Conservation (phyloP, 2,888 invertebrate species). For the Trichacis sp. region DNA sequence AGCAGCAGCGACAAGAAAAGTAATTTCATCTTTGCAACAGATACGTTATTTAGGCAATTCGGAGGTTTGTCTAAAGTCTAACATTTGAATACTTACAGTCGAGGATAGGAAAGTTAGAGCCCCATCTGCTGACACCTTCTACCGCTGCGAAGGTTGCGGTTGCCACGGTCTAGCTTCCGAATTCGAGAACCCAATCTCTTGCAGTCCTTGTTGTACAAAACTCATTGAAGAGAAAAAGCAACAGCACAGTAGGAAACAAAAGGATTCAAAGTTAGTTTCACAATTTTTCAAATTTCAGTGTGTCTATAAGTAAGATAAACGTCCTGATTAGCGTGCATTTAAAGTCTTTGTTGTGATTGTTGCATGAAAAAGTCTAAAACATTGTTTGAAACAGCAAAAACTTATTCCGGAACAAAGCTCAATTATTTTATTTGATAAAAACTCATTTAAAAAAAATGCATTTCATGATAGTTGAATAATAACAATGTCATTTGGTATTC, state of each 20-base stretch:
- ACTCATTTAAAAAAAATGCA: no score
- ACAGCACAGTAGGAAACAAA: conserved; percentile 57
- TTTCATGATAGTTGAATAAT: no score
- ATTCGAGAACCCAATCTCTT: conserved; percentile 83
- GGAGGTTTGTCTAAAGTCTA: neutral
- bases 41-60: neutral
- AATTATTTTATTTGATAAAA: no score
- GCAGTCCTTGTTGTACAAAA: conserved; percentile 78
- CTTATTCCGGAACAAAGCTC: no score
- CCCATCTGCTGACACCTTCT: conserved; percentile 78
- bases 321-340: no score
- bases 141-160: conserved; percentile 85
- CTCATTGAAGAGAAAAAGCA: conserved; percentile 66
- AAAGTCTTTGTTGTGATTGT: no score
- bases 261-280: conserved; percentile 51
- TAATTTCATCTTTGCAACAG: conserved; percentile 34
- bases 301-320: no score
- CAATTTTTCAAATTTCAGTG: no score
- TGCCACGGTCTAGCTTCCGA: conserved; percentile 87
- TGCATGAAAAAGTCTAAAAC: no score
- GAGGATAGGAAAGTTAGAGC: conserved; percentile 66
- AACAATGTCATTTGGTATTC: no score
- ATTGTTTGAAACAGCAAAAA: no score
- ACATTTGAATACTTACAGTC: conserved; percentile 33
- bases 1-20: conserved; percentile 62